phyloP scores from a whole-genome alignment of 2,888 invertebrate genomes.

The Temnothorax rugatulus region DNA sequence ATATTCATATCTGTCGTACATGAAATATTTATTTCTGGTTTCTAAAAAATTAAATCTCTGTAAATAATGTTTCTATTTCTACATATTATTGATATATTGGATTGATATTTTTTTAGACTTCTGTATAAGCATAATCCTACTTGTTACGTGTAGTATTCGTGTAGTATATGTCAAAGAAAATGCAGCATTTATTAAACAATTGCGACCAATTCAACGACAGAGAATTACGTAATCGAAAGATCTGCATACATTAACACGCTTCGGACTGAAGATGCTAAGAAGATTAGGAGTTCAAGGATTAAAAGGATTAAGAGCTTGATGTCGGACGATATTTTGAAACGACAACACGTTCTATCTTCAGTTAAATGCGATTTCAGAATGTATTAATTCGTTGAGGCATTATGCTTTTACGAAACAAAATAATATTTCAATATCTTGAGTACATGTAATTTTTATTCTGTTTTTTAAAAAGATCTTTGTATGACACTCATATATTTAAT shows the following conservation, averaged over 20 bases:
- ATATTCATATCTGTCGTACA: not conserved
- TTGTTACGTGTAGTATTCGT: not conserved
- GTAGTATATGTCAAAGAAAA: not conserved
- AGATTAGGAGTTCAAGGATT: slow-evolving; percentile 72
- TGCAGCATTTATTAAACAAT: slow-evolving; percentile 25
- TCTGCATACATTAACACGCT: slow-evolving; percentile 66
- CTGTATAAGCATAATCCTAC: not conserved
- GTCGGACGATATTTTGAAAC: slow-evolving; percentile 70
- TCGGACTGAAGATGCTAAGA: slow-evolving; percentile 67
- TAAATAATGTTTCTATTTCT: not conserved
- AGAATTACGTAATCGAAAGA: slow-evolving; percentile 58
- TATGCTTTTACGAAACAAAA: not conserved
- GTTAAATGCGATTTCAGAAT: slow-evolving; percentile 66
- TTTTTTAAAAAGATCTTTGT: not conserved
- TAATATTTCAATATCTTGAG: slow-evolving; percentile 15
- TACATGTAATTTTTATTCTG: not conserved
- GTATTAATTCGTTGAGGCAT: slow-evolving; percentile 23
- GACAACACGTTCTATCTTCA: slow-evolving; percentile 57
- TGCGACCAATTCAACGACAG: slow-evolving; percentile 34
- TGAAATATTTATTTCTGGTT: not conserved
- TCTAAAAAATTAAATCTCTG: not conserved
- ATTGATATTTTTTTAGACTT: not conserved
- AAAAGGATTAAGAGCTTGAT: slow-evolving; percentile 72
- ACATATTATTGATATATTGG: not conserved
- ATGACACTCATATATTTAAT: not conserved